Conservation (phyloP, 2,113 vertebrate species). For the Ammodytes marinus region DNA sequence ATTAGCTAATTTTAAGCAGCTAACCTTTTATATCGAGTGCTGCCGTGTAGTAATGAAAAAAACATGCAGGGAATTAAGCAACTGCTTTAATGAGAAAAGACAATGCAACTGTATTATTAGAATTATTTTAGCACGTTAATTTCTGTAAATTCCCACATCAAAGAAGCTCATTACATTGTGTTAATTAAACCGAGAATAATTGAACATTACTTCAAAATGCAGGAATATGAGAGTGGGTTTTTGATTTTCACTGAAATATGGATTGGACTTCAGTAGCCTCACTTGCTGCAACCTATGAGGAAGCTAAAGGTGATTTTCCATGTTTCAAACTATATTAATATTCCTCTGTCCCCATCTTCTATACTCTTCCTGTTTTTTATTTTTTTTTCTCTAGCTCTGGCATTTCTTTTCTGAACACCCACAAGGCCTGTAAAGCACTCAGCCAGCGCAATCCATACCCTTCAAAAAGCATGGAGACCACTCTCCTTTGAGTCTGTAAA, state of each 20-base stretch:
- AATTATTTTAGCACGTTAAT: slow-evolving; percentile 65
- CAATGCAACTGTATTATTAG: slow-evolving; percentile 65
- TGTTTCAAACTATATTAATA: slow-evolving; percentile 62
- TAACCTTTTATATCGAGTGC: slow-evolving; percentile 60
- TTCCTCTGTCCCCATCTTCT: slow-evolving; percentile 42
- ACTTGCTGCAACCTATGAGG: slow-evolving; percentile 67
- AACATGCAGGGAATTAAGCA: slow-evolving; percentile 52
- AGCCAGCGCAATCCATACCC: slow-evolving; percentile 58
- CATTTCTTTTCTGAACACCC: slow-evolving; percentile 59
- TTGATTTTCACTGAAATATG: slow-evolving; percentile 68
- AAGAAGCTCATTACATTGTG: slow-evolving; percentile 77
- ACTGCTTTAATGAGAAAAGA: slow-evolving; percentile 72
- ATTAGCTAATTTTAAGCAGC: slow-evolving; percentile 62
- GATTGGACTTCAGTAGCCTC: slow-evolving; percentile 63
- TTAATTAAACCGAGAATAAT: slow-evolving; percentile 81
- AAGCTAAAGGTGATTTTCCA: slow-evolving; percentile 64
- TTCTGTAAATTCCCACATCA: slow-evolving; percentile 78
- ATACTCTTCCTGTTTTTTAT: slow-evolving; percentile 19
- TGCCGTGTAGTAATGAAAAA: slow-evolving; percentile 51
- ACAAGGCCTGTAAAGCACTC: slow-evolving; percentile 65
- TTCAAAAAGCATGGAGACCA: slow-evolving; percentile 61
- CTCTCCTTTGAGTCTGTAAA: slow-evolving; percentile 61
- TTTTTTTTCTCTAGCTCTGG: slow-evolving; percentile 46
- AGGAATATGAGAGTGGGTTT: slow-evolving; percentile 57
- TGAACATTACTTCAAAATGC: slow-evolving; percentile 76